Evolutionary conservation across 2,888 invertebrate species (phyloP).

Genomic region (Stenotaenia linearis): DNA sequence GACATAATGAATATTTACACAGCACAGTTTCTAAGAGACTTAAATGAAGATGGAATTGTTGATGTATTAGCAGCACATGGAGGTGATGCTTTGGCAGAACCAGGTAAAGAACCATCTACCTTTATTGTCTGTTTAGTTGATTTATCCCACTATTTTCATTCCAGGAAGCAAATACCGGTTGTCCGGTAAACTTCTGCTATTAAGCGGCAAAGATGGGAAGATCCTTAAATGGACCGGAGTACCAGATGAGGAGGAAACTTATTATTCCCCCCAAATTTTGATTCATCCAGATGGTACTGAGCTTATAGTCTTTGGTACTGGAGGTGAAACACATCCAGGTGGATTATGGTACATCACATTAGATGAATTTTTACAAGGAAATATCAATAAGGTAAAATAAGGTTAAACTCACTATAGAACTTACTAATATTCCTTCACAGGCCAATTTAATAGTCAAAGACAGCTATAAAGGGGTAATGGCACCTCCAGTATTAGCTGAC

Average conservation of each 20-base stretch:
- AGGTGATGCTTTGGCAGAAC: slow-evolving; percentile 51
- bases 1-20: slow-evolving; percentile 58
- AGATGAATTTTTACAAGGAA: slow-evolving; percentile 48
- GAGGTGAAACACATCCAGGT: slow-evolving; percentile 65
- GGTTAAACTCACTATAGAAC: background rate
- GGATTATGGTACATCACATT: slow-evolving; percentile 62
- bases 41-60: slow-evolving; percentile 61
- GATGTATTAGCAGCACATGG: slow-evolving; percentile 66
- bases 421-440: slow-evolving; percentile 40
- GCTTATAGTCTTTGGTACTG: slow-evolving; percentile 64
- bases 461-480: slow-evolving; percentile 60
- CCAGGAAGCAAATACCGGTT: slow-evolving; percentile 49
- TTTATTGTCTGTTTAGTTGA: background rate
- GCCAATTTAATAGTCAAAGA: slow-evolving; percentile 57
- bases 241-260: slow-evolving; percentile 62
- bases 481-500: slow-evolving; percentile 60
- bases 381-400: slow-evolving; percentile 44
- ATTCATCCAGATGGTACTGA: slow-evolving; percentile 56
- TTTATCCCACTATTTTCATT: background rate
- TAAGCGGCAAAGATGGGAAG: slow-evolving; percentile 64
- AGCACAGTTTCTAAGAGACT: slow-evolving; percentile 63
- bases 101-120: slow-evolving; percentile 42
- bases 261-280: slow-evolving; percentile 65
- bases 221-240: slow-evolving; percentile 58
- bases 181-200: slow-evolving; percentile 60